A percentile compares a stretch with the other conserved stretches of the same genome.
These are phyloP conservation scores for Varanus komodoensis DNA, from an alignment of 2,113 vertebrate species.

Conservation along the genomic window DNA sequence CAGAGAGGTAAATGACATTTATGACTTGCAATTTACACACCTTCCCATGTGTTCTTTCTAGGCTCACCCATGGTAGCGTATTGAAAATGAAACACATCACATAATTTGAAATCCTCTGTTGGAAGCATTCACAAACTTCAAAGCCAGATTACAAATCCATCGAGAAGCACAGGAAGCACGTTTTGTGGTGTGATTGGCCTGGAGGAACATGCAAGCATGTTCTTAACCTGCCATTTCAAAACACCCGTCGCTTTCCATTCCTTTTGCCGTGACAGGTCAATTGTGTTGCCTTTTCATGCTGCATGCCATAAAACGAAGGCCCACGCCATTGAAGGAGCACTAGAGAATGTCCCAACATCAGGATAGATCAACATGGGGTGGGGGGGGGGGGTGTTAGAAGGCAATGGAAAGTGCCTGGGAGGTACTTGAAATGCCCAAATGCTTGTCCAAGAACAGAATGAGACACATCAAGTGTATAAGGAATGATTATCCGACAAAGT, in stretches of 20 bases:
- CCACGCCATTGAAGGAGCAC: slow-evolving; percentile 32
- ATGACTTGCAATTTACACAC: slow-evolving; percentile 63
- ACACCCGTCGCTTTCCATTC: slow-evolving; percentile 65
- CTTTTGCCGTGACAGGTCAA: slow-evolving; percentile 63
- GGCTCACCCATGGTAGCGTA: slow-evolving; percentile 53
- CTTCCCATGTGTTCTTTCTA: slow-evolving; percentile 57
- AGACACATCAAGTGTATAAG: neutral
- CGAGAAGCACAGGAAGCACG: slow-evolving; percentile 52
- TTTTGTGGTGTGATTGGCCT: slow-evolving; percentile 57
- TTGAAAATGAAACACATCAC: slow-evolving; percentile 69
- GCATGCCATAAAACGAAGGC: slow-evolving; percentile 44
- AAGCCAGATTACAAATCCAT: slow-evolving; percentile 64
- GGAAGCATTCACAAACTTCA: slow-evolving; percentile 63
- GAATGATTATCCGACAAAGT: neutral
- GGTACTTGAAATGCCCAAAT: slow-evolving; percentile 42
- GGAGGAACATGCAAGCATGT: slow-evolving; percentile 55
- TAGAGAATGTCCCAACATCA: slow-evolving; percentile 37
- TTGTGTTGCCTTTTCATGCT: slow-evolving; percentile 55
- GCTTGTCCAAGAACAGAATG: slow-evolving; percentile 35
- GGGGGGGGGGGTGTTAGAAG: slow-evolving; percentile 23
- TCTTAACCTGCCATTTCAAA: slow-evolving; percentile 64
- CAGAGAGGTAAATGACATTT: slow-evolving; percentile 58
- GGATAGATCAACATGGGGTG: slow-evolving; percentile 38
- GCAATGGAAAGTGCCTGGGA: slow-evolving; percentile 16
- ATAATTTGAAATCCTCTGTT: slow-evolving; percentile 63